Evolutionary conservation across 2,888 invertebrate genomes (phyloP).

Genomic region (Aspidiotus rigidus): DNA sequence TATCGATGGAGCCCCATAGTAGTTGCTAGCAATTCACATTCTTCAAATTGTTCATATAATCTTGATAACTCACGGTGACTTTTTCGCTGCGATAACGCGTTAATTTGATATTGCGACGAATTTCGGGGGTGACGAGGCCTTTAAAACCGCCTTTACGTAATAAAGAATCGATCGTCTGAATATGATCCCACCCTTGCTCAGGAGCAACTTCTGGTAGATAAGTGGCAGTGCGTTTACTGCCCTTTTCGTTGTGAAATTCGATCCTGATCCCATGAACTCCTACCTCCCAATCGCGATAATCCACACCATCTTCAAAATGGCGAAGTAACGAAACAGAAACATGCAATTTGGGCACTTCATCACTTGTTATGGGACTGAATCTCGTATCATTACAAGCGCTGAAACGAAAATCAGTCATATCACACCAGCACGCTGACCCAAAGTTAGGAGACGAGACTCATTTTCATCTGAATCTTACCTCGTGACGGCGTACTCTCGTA

Average conservation of each 20-base stretch:
- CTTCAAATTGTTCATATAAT: slow-evolving; percentile 62
- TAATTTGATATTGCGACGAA: slow-evolving; percentile 80
- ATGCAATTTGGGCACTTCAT: slow-evolving; percentile 84
- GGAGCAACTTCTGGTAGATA: slow-evolving; percentile 96
- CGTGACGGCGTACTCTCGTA: slow-evolving; percentile 93
- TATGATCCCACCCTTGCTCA: slow-evolving; percentile 99
- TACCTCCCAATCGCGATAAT: slow-evolving; percentile 95
- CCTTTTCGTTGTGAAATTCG: slow-evolving; percentile 88
- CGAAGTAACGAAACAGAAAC: slow-evolving; percentile 93
- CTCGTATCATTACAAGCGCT: slow-evolving; percentile 97
- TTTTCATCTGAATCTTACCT: slow-evolving; percentile 47
- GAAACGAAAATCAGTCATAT: slow-evolving; percentile 5
- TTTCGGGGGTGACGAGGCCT: slow-evolving; percentile 76
- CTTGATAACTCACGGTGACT: slow-evolving; percentile 77
- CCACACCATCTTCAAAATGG: slow-evolving; percentile 89
- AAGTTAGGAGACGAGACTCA: too few species aligned
- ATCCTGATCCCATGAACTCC: slow-evolving; percentile 96
- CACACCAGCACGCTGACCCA: too few species aligned
- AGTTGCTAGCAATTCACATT: slow-evolving; percentile 64
- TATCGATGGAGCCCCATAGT: slow-evolving; percentile 49
- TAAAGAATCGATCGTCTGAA: slow-evolving; percentile 95
- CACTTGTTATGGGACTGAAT: slow-evolving; percentile 86
- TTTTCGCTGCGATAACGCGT: slow-evolving; percentile 96
- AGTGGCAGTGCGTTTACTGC: slow-evolving; percentile 90
- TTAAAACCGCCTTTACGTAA: slow-evolving; percentile 95